phyloP scores from a whole-genome alignment of 2,113 vertebrate genomes.

The Sclerurus mexicanus region DNA sequence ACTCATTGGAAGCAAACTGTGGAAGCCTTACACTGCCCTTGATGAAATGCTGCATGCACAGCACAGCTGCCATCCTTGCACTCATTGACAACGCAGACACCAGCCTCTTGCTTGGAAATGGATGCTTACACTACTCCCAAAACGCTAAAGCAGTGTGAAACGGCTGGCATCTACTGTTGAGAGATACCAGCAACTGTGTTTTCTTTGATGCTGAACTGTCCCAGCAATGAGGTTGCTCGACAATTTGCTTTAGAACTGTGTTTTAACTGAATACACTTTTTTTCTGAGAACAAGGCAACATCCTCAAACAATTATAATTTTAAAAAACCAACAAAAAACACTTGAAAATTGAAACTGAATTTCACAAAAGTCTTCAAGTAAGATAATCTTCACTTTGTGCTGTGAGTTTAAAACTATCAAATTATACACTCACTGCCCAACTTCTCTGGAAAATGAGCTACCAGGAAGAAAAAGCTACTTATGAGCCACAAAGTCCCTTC shows the following conservation, averaged over 20 bases:
- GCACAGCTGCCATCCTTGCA: neutral
- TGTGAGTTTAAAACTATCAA: neutral
- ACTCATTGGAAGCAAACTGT: neutral
- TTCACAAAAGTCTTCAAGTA: neutral
- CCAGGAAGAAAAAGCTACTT: conserved; percentile 9
- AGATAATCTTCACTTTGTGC: neutral
- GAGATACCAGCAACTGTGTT: neutral
- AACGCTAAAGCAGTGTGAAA: neutral
- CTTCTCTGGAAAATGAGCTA: neutral
- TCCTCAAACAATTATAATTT: neutral
- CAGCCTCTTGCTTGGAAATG: neutral
- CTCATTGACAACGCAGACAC: neutral
- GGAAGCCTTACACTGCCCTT: neutral
- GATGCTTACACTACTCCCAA: neutral
- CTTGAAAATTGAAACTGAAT: neutral
- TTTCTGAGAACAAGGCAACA: neutral
- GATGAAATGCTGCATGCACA: neutral
- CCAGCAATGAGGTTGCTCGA: neutral
- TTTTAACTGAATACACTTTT: neutral
- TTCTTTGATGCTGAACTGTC: neutral
- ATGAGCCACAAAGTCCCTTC: neutral
- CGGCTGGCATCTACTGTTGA: neutral
- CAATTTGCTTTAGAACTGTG: neutral
- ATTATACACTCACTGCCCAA: neutral
- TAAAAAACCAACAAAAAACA: neutral